Base-by-base conservation (phyloP, 2,113 vertebrate genomes). In the Rhizomys pruinosus region DNA sequence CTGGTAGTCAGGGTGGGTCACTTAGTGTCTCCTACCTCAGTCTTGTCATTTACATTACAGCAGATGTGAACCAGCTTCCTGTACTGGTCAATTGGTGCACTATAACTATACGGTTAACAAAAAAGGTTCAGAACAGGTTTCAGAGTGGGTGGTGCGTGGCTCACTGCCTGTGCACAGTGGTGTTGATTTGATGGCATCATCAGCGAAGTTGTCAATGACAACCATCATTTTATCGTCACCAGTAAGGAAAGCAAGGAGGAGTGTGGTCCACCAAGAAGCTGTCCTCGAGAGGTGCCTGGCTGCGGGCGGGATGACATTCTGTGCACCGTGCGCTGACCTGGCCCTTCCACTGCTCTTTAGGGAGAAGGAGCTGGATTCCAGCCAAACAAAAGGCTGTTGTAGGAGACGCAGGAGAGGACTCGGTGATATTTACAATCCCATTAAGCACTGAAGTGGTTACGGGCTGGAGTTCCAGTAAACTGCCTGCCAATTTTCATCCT, bases 401-500 rank as follows among this genome's bases (percentile, higher is more conserved):
- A 9, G 2, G 88, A 69, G 66, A 37, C 0, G 1, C 2, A 32
- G 79, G 39, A 27, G 42, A 63, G 68, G n/a, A 4, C 7, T 42
- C 44, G 0, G 47, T 15, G 89, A 15, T 22, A 10, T 11, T 55
- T 29, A 25, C 0, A 3, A 78, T 39, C 39, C 89, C 72, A 7
- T 15, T 2, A 57, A 12, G 52, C 0, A 6, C 71, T 71, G 64
- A 72, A 0, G 23, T 0, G 1, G 71, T 19, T 20, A 22, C 63
- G 47, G 69, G 32, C 2, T 32, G 32, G 77, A 2, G 32, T 47
- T 63, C 57, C 68, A 3, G 44, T 20, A 52, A 47, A 52, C 29
- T 0, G 1, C 13, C 1, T 13, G 42, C 59, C 52, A 2, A 9
- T 39, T n/a, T 47, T 15, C 19, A 32, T 7, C 9, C 0, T 5